Evolutionary conservation across 2,888 invertebrate genomes (phyloP), one percentile per base, ranked within the genome.

Genomic region (Drosophila phalerata): DNA sequence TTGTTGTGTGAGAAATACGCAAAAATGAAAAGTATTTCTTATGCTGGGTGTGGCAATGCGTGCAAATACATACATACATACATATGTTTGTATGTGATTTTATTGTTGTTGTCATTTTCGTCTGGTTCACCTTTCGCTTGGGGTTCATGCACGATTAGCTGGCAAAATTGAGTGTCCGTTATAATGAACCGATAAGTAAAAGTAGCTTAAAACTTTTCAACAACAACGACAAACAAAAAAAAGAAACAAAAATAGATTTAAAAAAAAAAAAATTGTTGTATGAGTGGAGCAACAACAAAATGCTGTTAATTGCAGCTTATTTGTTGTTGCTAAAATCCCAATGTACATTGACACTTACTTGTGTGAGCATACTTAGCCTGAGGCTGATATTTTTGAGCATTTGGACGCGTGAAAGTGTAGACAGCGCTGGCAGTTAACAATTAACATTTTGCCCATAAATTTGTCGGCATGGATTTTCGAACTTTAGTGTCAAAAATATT

Each of bases 111-210:
- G 32, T 60, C 40, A 28, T 65, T 63, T 78, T 48, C 42, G 62
- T 19, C 47, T 38, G 56, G 52, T 25, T 51, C 61, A 75, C 88
- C 84, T 85, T 86, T 82, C 82, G 86, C 75, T 80, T 43, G 62
- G 70, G 63, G 85, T 88, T 84, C 89, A 88, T 86, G 87, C 79
- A 77, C 89, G 85, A 85, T 85, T 88, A 80, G 78, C 72, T 85
- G 69, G 85, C 85, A 79, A 82, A 87, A 60, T 73, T 81, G 43
- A 56, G 53, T 65, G 84, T 64, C 73, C 77, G 85, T 81, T 85
- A 84, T 88, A 88, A 81, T 79, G 81, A 88, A 79, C 77, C 81
- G 81, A 81, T 89, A 85, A 89, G 87, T 89, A 89, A 87, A 89
- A 87, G 87, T 89, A 86, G 89, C 87, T 87, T 87, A 89, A 62